A percentile compares a stretch with the other conserved stretches of the same genome.
phyloP scores from a whole-genome alignment of 2,797 vertebrate genomes.

The Bufotes viridis region DNA sequence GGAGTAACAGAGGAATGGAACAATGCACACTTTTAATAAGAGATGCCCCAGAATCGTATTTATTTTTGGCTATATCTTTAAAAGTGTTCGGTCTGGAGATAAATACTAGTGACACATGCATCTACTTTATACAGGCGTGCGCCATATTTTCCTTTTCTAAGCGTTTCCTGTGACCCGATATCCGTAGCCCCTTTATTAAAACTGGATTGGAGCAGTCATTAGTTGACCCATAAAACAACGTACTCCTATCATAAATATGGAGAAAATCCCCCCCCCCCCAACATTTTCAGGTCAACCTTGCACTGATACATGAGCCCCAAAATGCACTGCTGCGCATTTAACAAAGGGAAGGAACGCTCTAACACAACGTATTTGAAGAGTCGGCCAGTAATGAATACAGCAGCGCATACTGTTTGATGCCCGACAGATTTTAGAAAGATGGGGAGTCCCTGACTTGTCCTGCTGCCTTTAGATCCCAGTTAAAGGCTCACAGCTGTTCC shows the following conservation, averaged over 20 bases:
- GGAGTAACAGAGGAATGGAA: no score
- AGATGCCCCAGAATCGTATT: not conserved
- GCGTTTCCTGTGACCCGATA: not conserved
- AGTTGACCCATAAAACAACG: not conserved
- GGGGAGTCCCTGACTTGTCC: constrained; percentile 37
- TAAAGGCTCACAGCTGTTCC: constrained; percentile 72
- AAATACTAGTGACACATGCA: not conserved
- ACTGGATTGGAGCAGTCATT: not conserved
- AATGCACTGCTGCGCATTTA: not conserved
- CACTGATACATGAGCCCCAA: constrained; percentile 9
- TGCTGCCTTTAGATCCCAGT: constrained; percentile 39
- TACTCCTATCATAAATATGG: not conserved
- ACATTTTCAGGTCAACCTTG: not conserved
- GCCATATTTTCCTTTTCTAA: not conserved
- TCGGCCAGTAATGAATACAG: constrained; percentile 24
- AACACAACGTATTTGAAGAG: constrained; percentile 26
- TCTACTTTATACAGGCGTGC: not conserved
- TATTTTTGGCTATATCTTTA: not conserved
- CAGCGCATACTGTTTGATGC: constrained; percentile 23
- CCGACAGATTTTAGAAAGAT: constrained; percentile 34
- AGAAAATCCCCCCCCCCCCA: not conserved
- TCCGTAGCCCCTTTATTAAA: not conserved
- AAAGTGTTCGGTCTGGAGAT: not conserved
- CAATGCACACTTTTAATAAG: not conserved
- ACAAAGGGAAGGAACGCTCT: not conserved